Evolutionary conservation across 2,888 invertebrate genomes (phyloP).

Genomic region (Rotaria macrura): DNA sequence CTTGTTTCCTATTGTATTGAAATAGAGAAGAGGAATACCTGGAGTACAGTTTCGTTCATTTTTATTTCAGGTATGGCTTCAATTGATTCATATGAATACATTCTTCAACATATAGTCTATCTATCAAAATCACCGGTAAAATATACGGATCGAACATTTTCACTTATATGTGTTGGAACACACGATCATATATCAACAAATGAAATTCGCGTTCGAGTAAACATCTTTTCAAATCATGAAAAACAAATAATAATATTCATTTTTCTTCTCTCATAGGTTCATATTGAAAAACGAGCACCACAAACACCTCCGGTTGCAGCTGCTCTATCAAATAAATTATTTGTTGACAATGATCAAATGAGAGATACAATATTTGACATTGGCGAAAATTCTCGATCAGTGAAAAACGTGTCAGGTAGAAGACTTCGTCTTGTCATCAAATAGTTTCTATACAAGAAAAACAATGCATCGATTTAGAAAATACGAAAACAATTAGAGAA

Average conservation of each 20-base stretch:
- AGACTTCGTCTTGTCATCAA: not conserved
- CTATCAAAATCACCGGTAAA: not conserved
- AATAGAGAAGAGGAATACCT: not conserved
- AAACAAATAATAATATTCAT: not conserved
- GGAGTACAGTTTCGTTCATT: not conserved
- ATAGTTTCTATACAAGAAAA: no score
- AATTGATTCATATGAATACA: not conserved
- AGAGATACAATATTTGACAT: not conserved
- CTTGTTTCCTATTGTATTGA: not conserved
- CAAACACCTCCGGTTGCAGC: not conserved
- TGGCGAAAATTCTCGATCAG: not conserved
- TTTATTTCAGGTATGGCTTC: not conserved
- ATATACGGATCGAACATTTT: slow-evolving; percentile 1
- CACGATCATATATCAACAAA: slow-evolving; percentile 1
- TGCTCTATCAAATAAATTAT: not conserved
- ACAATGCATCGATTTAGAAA: no score
- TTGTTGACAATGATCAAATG: not conserved
- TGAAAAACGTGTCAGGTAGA: not conserved
- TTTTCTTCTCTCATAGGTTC: not conserved
- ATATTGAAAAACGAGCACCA: not conserved
- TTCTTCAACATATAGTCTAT: not conserved
- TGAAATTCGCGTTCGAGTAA: slow-evolving; percentile 13
- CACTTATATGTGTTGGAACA: not conserved
- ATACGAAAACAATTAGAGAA: no score
- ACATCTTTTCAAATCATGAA: not conserved